Conservation (phyloP, 1,140 invertebrate genomes). For the Solenopsis fugax region DNA sequence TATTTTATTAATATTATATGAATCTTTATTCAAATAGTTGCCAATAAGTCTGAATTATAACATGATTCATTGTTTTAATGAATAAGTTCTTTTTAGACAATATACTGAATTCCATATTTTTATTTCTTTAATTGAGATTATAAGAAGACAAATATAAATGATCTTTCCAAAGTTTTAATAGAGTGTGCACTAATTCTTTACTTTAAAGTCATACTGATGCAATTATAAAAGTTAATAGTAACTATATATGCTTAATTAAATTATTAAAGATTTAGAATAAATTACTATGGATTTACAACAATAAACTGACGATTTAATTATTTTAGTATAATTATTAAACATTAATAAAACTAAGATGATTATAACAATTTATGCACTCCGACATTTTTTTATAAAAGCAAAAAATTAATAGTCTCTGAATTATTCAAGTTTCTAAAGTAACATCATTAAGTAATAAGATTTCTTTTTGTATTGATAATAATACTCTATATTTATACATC, state of each 20-base stretch:
- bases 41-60: slow-evolving; percentile 16
- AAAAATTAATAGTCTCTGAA: neutral
- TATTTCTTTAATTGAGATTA: neutral
- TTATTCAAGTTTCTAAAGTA: neutral
- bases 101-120: neutral
- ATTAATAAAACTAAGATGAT: slow-evolving; percentile 1
- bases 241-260: neutral
- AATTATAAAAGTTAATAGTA: neutral
- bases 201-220: neutral
- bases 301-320: slow-evolving; percentile 1
- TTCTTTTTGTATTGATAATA: neutral
- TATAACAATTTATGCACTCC: neutral
- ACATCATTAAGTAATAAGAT: neutral
- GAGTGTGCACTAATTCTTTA: neutral
- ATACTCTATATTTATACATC: neutral
- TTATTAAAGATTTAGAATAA: slow-evolving; percentile 5
- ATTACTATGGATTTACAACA: neutral
- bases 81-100: neutral
- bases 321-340: neutral
- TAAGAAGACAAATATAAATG: neutral
- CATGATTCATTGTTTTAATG: neutral
- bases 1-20: slow-evolving; percentile 15
- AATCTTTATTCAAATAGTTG: neutral
- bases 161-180: neutral
- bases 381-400: neutral